Evolutionary conservation across 2,888 invertebrate genomes (phyloP).

Genomic region (Coleophora deauratella): DNA sequence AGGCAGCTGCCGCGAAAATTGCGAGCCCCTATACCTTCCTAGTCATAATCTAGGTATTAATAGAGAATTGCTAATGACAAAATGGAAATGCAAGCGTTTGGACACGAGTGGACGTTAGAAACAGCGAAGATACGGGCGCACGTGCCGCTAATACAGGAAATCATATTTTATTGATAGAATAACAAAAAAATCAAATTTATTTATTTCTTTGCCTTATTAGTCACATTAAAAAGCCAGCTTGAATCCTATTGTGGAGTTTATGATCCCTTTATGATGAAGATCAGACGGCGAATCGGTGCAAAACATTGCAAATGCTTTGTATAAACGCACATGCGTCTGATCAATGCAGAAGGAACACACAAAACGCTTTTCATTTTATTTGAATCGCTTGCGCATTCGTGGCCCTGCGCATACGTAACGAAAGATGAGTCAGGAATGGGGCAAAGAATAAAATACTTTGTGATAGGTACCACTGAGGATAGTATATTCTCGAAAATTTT

Average conservation of each 20-base stretch:
- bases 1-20: constrained; percentile 64
- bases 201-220: too few species aligned
- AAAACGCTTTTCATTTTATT: constrained; percentile 71
- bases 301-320: constrained; percentile 51
- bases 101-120: constrained; percentile 53
- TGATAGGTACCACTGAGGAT: too few species aligned
- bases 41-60: constrained; percentile 69
- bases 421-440: constrained; percentile 33
- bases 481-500: too few species aligned
- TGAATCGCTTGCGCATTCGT: constrained; percentile 48
- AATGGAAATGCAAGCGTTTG: constrained; percentile 63
- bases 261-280: too few species aligned
- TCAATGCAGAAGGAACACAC: constrained; percentile 49
- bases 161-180: not conserved
- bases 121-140: constrained; percentile 48
- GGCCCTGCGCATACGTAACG: constrained; percentile 30
- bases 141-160: constrained; percentile 5
- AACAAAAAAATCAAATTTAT: too few species aligned
- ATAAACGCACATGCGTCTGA: constrained; percentile 55
- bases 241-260: too few species aligned
- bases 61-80: constrained; percentile 66
- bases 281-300: constrained; percentile 32
- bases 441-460: constrained; percentile 18
- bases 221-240: too few species aligned
- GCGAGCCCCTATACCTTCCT: constrained; percentile 61